Evolutionary conservation across 1,140 invertebrate species (phyloP).

Genomic region (Cotesia chilonis): DNA sequence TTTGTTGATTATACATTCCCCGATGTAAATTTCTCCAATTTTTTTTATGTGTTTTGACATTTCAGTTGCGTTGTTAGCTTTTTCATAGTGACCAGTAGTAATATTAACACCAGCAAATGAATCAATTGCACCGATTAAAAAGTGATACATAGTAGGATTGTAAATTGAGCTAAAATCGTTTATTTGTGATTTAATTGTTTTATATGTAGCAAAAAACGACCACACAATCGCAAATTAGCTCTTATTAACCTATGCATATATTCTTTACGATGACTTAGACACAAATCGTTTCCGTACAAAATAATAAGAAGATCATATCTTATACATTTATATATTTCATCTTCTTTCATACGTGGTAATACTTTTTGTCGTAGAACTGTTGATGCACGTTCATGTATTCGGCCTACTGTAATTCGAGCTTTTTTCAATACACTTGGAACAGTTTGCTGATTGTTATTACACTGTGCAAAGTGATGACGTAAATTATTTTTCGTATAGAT

Average conservation of each 20-base stretch:
- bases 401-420: background rate
- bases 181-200: background rate
- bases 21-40: too few species aligned
- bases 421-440: background rate
- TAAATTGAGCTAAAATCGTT: background rate
- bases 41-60: too few species aligned
- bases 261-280: background rate
- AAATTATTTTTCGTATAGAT: too few species aligned
- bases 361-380: background rate
- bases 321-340: background rate
- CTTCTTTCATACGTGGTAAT: background rate
- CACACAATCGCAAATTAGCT: background rate
- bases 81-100: too few species aligned
- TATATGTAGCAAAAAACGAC: background rate
- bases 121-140: too few species aligned
- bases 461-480: too few species aligned
- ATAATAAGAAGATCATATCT: constrained; percentile 1
- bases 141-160: too few species aligned
- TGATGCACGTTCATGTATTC: background rate
- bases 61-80: too few species aligned
- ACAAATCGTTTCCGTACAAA: background rate
- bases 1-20: too few species aligned
- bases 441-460: background rate
- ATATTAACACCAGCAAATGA: too few species aligned
- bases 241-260: background rate